Base-by-base conservation (phyloP, 64 coral and sea anemone genomes). In the Trachythela sp. region DNA sequence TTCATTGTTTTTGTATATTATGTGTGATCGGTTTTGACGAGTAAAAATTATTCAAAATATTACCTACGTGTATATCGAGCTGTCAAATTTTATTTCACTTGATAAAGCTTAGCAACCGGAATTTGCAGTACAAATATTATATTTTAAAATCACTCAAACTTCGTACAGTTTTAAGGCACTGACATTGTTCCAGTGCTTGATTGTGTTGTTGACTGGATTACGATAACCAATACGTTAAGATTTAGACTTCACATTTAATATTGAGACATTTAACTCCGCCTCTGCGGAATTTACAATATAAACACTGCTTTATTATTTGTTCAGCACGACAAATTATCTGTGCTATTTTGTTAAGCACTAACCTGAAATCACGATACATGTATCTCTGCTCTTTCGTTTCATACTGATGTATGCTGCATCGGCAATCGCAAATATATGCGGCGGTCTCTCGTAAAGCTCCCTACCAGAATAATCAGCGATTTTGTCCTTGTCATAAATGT, bases 341-440 rank as follows among this genome's bases (percentile, higher is more conserved):
- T 64, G 56, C 20, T 22, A 64, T n/a, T n/a, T n/a, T 64, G 20
- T 64, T 26, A 50, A 42, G 24, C 20, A 0, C 89, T 91, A 45
- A 99, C 96, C 96, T 86, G 96, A 99, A 85, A 99, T 99, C 1
- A 99, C 87, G 49, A 99, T 99, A 45, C 96, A 99, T 14, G 93
- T 93, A 41, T 99, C 96, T 86, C 94, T 91, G 26, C 93, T 93
- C 49, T 86, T 92, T 84, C 96, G 87, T 77, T 99, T 99, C 96
- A 99, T 99, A 51, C 93, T 95, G 48, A 91, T 93, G 59, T 99
- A 99, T 43, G 96, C 89, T 29, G 96, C 96, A 85, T 99, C 93
- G 8, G 93, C 93, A 70, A 99, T 43, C 26, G 96, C 96, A 89
- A 99, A 99, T 86, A 99, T 93, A 88, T 99, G 96, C 3, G 96